Percentiles rank a stretch among this genome's conserved stretches.
phyloP scores from a whole-genome alignment of 2,888 invertebrate species.

The Ptychoptera contaminata region DNA sequence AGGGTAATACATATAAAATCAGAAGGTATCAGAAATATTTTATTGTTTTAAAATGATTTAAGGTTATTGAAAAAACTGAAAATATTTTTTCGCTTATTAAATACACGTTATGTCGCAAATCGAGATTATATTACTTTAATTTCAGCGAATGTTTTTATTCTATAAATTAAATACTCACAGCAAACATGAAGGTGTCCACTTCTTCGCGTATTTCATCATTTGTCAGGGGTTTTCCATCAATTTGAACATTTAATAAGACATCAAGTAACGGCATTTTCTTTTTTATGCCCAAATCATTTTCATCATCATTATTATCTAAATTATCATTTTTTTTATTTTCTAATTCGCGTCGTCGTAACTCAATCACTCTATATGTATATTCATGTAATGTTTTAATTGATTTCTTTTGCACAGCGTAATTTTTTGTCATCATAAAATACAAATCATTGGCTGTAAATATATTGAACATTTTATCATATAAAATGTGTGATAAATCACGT shows the following conservation, averaged over 20 bases:
- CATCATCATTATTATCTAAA: conserved; percentile 8
- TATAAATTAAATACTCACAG: conserved; percentile 18
- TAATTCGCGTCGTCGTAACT: conserved; percentile 28
- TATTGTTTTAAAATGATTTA: too few relatives aligned
- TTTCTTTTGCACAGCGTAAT: conserved; percentile 38
- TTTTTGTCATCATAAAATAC: conserved; percentile 33
- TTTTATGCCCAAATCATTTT: conserved; percentile 31
- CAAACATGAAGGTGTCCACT: conserved; percentile 59
- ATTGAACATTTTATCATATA: conserved; percentile 28
- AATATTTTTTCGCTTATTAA: too few relatives aligned
- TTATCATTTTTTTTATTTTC: conserved; percentile 11
- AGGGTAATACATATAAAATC: too few relatives aligned
- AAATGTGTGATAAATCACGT: conserved; percentile 33
- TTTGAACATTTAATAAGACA: conserved; percentile 40
- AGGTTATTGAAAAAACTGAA: too few relatives aligned
- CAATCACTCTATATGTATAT: conserved; percentile 39
- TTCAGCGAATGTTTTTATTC: too few relatives aligned
- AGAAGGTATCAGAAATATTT: too few relatives aligned
- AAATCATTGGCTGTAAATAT: conserved; percentile 23
- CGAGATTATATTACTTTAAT: too few relatives aligned
- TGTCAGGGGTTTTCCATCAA: conserved; percentile 37
- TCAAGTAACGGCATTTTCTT: conserved; percentile 49
- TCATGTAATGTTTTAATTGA: conserved; percentile 34
- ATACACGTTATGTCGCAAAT: too few relatives aligned
- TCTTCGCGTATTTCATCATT: conserved; percentile 46